A percentile compares a stretch with the other conserved stretches of the same genome.
These are phyloP conservation scores for Leucophora obtusa DNA, from an alignment of 2,888 invertebrate species.

Conservation along the genomic window DNA sequence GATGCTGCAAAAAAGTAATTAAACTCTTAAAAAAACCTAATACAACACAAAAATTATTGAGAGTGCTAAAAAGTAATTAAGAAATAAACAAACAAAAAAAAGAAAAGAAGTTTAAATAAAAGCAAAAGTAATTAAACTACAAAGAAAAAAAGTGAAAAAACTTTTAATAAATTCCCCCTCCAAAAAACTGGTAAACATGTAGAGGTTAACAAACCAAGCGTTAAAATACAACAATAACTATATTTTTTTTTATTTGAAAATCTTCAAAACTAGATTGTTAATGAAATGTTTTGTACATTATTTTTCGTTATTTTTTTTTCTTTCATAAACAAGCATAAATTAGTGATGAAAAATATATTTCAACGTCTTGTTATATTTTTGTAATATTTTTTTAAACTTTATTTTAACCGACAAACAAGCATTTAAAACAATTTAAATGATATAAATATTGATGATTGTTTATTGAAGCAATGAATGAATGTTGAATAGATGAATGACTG, in stretches of 20 bases:
- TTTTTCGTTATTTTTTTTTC: background rate
- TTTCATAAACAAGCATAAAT: background rate
- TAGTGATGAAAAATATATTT: slow-evolving; percentile 18
- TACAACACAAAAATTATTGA: background rate
- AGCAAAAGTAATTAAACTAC: slow-evolving; percentile 59
- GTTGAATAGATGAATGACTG: background rate
- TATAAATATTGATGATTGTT: slow-evolving; percentile 46
- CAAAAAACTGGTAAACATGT: background rate
- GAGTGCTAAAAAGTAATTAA: slow-evolving; percentile 15
- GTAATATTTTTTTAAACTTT: background rate
- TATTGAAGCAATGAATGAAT: slow-evolving; percentile 18
- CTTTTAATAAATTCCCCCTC: background rate
- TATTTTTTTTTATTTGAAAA: background rate
- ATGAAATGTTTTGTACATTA: background rate
- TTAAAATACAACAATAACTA: slow-evolving; percentile 1
- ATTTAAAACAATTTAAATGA: slow-evolving; percentile 35
- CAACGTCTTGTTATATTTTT: slow-evolving; percentile 19
- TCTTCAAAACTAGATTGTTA: background rate
- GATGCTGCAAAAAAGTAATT: slow-evolving; percentile 28
- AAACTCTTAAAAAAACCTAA: slow-evolving; percentile 21
- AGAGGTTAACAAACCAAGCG: slow-evolving; percentile 4
- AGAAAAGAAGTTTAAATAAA: slow-evolving; percentile 41
- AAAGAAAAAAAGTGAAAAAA: background rate
- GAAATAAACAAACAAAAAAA: background rate
- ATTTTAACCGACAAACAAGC: slow-evolving; percentile 27